Percentiles rank a stretch among this genome's conserved stretches.
These are phyloP conservation scores for Grantiella picta DNA, from an alignment of 2,113 vertebrate species.

Conservation along the genomic window DNA sequence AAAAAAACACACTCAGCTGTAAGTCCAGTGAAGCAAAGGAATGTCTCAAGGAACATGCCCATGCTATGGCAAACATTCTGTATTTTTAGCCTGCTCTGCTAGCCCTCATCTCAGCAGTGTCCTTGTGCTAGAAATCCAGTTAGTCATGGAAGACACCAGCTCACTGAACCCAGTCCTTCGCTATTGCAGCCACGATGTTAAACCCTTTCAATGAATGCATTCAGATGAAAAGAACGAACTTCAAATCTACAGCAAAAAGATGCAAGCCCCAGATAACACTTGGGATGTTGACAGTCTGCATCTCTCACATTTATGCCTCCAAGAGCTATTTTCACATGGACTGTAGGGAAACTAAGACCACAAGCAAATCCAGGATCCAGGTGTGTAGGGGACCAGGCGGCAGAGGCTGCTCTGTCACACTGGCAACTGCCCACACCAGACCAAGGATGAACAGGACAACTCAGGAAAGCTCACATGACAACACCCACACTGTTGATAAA, in stretches of 20 bases:
- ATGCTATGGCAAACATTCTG: rapidly evolving
- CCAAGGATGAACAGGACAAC: not conserved
- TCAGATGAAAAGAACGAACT: not conserved
- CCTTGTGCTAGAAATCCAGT: not conserved
- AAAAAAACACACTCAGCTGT: not conserved
- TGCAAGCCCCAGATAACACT: not conserved
- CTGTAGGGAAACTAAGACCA: not conserved
- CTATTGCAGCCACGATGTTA: not conserved
- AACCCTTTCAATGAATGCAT: not conserved
- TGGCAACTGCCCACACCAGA: not conserved
- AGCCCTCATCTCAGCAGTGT: not conserved
- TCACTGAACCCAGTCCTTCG: not conserved
- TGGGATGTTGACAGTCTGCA: not conserved
- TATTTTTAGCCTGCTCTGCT: not conserved
- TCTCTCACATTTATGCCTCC: not conserved
- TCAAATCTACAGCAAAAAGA: not conserved
- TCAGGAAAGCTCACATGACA: not conserved
- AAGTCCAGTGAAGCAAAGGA: not conserved
- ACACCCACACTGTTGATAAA: not conserved
- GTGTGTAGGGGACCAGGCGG: not conserved
- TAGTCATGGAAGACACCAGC: not conserved
- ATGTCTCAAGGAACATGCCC: not conserved
- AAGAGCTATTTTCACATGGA: not conserved
- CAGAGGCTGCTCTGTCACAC: not conserved
- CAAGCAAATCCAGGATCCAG: not conserved